Evolutionary conservation across 2,113 vertebrate species (phyloP).

Genomic region (Chionomys nivalis): DNA sequence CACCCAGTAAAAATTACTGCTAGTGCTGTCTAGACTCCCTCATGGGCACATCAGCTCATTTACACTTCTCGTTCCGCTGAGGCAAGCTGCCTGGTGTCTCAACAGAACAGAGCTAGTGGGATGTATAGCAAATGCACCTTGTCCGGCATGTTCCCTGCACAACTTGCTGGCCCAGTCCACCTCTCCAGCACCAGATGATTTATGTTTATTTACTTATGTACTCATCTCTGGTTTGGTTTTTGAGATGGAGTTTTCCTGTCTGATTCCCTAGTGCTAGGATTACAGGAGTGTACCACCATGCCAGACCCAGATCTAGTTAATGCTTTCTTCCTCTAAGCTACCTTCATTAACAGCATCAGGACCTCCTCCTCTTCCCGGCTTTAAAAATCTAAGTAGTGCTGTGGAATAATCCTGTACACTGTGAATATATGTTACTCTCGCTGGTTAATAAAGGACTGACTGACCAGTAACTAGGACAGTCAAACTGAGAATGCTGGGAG

Average conservation of each 20-base stretch:
- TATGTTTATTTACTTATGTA: neutral
- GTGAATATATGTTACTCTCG: too few relatives aligned
- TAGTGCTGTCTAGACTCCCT: neutral
- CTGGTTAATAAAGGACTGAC: too few relatives aligned
- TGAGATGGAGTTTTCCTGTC: neutral
- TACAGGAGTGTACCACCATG: neutral
- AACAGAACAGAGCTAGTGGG: neutral
- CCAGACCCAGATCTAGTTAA: neutral
- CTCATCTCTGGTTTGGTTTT: neutral
- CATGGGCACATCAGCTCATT: neutral
- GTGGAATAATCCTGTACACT: too few relatives aligned
- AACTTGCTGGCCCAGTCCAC: conserved; percentile 7
- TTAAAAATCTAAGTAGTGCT: conserved; percentile 45
- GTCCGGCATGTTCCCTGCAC: neutral
- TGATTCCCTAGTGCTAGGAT: neutral
- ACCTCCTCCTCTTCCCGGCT: neutral
- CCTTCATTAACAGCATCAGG: conserved; percentile 27
- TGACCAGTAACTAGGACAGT: too few relatives aligned
- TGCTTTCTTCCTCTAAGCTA: conserved; percentile 12
- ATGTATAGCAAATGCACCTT: neutral
- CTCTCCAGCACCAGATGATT: neutral
- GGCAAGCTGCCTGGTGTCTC: neutral
- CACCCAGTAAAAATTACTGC: neutral
- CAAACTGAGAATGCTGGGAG: too few relatives aligned
- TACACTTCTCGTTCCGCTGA: neutral